Base-by-base conservation (phyloP, 2,797 vertebrate genomes). In the Rhabdomys pumilio region DNA sequence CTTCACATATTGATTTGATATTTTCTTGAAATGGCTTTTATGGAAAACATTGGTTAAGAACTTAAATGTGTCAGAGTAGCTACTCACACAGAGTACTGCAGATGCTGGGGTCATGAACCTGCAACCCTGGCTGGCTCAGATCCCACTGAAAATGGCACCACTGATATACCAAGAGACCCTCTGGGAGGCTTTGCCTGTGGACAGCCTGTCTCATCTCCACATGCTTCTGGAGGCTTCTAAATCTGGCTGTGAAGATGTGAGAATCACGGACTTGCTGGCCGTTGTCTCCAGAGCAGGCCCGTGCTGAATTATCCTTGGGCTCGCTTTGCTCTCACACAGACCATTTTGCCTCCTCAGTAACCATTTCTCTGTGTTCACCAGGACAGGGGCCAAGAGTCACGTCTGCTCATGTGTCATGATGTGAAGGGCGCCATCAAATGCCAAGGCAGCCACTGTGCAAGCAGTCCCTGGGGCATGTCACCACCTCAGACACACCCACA, bases 401-500 rank as follows among this genome's bases (percentile, higher is more conserved):
- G 15, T 12, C 7, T 8, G 11, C 20, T 65, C 7, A 1, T 8
- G 34, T 19, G 47, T 29, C 67, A 41, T n/a, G 22, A 55, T 26
- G 3, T 41, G 67, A 5, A 38, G 4, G n/a, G 14, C 38, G 6
- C 14, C 29, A 44, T 34, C n/a, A 75, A 90, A 77, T 1, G 44
- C 63, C 53, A 13, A 75, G 47, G 67, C 5, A 14, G 44, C 34
- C 31, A 3, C 17, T 24, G 12, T 7, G 63, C 81, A 55, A 31
- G 34, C 0, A 41, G 55, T 83, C 61, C 92, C 85, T 29, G 4
- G 17, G 31, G 53, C 44, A 84, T 10, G 11, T 20, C 50, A 72
- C 82, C 89, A 67, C 79, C 67, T 93, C 89, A 95, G 53, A 53
- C 89, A 50, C 11, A 44, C 67, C 94, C 94, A 34, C 94, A 61